phyloP scores from a whole-genome alignment of 2,888 invertebrate genomes.

The Neoascia interrupta region DNA sequence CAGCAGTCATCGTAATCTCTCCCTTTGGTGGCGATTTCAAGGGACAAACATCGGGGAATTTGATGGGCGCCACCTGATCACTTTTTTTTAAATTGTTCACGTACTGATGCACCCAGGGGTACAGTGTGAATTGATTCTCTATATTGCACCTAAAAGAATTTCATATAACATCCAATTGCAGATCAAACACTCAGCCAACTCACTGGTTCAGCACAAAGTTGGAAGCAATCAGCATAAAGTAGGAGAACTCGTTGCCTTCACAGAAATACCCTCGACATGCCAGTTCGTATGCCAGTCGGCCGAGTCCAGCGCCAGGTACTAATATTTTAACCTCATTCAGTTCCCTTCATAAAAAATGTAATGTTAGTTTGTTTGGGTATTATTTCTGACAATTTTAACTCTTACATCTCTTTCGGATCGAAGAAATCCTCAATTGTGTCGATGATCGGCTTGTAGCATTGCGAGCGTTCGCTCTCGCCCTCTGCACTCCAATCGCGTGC shows the following conservation, averaged over 20 bases:
- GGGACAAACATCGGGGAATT: conserved; percentile 94
- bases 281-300: conserved; percentile 95
- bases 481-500: conserved; percentile 97
- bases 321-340: conserved; percentile 84
- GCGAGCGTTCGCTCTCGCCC: conserved; percentile 89
- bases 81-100: conserved; percentile 91
- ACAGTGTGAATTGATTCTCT: conserved; percentile 89
- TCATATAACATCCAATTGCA: background rate
- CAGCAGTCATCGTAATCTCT: conserved; percentile 96
- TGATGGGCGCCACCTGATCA: conserved; percentile 88
- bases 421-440: conserved; percentile 88
- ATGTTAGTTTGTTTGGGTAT: background rate
- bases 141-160: conserved; percentile 73
- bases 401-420: conserved; percentile 83
- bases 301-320: conserved; percentile 98
- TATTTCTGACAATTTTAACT: background rate
- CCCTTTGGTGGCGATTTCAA: conserved; percentile 82
- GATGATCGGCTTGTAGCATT: conserved; percentile 94
- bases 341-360: conserved; percentile 71
- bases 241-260: conserved; percentile 98
- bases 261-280: conserved; percentile 93
- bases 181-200: conserved; percentile 59
- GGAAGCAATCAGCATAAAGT: conserved; percentile 98
- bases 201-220: conserved; percentile 95
- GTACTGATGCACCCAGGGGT: conserved; percentile 97